These are phyloP conservation scores for Sus cebifrons DNA, from an alignment of 2,797 vertebrate genomes.

Conservation along the genomic window DNA sequence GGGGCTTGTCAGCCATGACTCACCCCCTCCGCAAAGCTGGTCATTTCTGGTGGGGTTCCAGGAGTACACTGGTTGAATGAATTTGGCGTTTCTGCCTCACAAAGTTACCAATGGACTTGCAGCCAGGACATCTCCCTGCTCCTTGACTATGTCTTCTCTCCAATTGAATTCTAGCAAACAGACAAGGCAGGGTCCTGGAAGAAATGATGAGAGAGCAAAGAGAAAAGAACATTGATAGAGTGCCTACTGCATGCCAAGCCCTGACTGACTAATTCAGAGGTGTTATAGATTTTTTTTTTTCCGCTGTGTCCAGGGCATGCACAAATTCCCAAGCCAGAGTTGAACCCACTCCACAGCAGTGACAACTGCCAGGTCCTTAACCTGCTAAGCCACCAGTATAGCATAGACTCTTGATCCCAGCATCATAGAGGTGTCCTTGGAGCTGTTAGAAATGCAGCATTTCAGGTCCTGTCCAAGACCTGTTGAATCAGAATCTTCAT, in stretches of 20 bases:
- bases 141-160: background rate
- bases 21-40: background rate
- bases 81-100: background rate
- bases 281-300: too few relatives aligned
- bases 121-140: background rate
- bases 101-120: fast-evolving
- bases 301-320: too few relatives aligned
- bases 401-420: too few relatives aligned
- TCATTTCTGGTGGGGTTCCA: background rate
- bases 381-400: too few relatives aligned
- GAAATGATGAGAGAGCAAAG: background rate
- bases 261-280: background rate
- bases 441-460: background rate
- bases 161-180: background rate
- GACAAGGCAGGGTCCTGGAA: background rate
- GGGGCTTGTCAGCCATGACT: background rate
- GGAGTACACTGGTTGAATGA: background rate
- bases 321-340: too few relatives aligned
- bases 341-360: too few relatives aligned
- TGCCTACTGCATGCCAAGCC: background rate
- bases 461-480: background rate
- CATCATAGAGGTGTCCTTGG: fast-evolving
- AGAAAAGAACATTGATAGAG: background rate
- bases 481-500: background rate
- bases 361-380: too few relatives aligned